phyloP scores from a whole-genome alignment of 1,140 invertebrate species.

The Pseudomyrmex sp. region DNA sequence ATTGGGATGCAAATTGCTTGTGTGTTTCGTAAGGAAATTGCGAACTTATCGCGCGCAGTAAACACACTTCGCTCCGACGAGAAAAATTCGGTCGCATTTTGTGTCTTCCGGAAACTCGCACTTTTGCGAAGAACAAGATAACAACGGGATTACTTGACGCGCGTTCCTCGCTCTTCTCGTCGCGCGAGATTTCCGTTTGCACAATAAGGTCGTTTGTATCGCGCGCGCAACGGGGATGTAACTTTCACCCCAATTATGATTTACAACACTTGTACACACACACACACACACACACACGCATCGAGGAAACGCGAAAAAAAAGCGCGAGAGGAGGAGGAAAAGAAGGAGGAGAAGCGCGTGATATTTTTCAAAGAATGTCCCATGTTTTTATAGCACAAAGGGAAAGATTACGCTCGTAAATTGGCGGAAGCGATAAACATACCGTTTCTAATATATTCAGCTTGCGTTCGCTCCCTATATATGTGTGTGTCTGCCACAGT shows the following conservation, averaged over 20 bases:
- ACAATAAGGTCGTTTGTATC: neutral
- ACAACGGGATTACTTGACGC: neutral
- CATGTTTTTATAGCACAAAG: neutral
- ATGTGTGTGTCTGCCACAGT: neutral
- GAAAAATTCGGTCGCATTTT: neutral
- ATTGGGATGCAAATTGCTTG: neutral
- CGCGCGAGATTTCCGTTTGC: neutral
- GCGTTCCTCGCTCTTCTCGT: too few species aligned
- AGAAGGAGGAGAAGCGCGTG: neutral
- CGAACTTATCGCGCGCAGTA: neutral
- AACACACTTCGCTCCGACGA: neutral
- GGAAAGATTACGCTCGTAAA: slow-evolving; percentile 37
- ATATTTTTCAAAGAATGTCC: neutral
- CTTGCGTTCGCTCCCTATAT: neutral
- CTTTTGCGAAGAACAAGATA: neutral
- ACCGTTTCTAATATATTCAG: neutral
- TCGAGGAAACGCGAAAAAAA: too few species aligned
- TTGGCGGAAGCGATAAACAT: neutral
- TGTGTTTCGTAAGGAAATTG: neutral
- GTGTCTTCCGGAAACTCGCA: neutral
- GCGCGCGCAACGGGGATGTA: neutral
- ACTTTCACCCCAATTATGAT: slow-evolving; percentile 27
- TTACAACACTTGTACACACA: neutral
- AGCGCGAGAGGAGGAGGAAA: too few species aligned
- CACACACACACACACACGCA: too few species aligned